Evolutionary conservation across 2,797 vertebrate genomes (phyloP).

Genomic region (Aeoliscus strigatus): DNA sequence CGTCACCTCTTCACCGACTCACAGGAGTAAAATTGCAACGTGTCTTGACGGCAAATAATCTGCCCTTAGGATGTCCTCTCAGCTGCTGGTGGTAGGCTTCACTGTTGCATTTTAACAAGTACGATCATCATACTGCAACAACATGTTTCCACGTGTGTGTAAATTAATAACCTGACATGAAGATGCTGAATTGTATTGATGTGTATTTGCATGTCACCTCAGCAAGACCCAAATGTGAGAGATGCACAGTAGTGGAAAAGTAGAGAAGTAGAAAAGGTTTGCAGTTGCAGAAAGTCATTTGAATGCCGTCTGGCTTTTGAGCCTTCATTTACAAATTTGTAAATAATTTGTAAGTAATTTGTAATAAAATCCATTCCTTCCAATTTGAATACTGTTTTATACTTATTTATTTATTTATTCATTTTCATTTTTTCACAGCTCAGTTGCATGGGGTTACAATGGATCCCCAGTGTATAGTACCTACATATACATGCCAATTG

Average conservation of each 20-base stretch:
- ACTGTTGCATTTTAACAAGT: slow-evolving; percentile 14
- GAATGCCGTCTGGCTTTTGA: no score
- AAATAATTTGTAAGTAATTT: no score
- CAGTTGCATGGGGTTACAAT: no score
- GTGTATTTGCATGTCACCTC: slow-evolving; percentile 12
- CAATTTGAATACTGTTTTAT: no score
- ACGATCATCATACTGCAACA: slow-evolving; percentile 21
- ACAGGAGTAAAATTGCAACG: slow-evolving; percentile 21
- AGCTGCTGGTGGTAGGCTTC: slow-evolving; percentile 25
- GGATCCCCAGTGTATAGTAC: no score
- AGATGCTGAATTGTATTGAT: slow-evolving; percentile 24
- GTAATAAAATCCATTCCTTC: no score
- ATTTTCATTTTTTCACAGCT: no score
- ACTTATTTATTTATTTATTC: no score
- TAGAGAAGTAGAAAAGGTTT: no score
- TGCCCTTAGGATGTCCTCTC: slow-evolving; percentile 33
- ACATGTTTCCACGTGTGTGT: slow-evolving; percentile 9
- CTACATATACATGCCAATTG: no score
- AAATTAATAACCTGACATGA: slow-evolving; percentile 13
- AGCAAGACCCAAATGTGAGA: slow-evolving; percentile 23
- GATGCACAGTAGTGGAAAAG: slow-evolving; percentile 57
- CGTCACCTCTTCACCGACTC: slow-evolving; percentile 9
- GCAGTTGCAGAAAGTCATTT: no score
- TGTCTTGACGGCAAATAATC: slow-evolving; percentile 43
- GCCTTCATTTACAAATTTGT: no score